Evolutionary conservation across 1,140 invertebrate species (phyloP).

Genomic region (Monomorium pharaonis): DNA sequence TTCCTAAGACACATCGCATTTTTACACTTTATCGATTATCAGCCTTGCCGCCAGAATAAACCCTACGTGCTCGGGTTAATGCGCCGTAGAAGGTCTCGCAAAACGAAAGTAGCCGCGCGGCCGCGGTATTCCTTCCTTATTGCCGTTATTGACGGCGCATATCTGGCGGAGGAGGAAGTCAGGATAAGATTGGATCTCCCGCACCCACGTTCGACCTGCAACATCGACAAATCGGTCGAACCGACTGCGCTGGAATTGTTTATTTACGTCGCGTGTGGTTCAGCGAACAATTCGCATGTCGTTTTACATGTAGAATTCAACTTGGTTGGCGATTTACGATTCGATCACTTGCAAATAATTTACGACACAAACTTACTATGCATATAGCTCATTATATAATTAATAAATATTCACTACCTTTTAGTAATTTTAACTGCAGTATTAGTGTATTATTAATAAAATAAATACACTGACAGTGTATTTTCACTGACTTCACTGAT

Average conservation of each 20-base stretch:
- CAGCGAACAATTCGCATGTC: not conserved
- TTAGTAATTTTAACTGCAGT: too few relatives aligned
- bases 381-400: conserved; percentile 4
- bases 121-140: conserved; percentile 43
- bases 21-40: conserved; percentile 10
- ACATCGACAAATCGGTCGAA: conserved; percentile 26
- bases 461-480: too few relatives aligned
- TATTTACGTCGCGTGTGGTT: conserved; percentile 1
- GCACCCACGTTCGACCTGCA: conserved; percentile 1
- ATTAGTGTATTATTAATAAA: too few relatives aligned
- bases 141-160: conserved; percentile 40
- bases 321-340: not conserved
- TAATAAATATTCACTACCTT: too few relatives aligned
- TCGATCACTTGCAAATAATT: not conserved
- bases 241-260: conserved; percentile 1
- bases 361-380: not conserved
- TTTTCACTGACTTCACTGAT: too few relatives aligned
- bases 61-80: conserved; percentile 38
- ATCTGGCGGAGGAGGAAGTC: conserved; percentile 19
- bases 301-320: not conserved
- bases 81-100: conserved; percentile 40
- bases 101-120: conserved; percentile 31
- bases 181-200: conserved; percentile 34
- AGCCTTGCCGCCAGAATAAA: conserved; percentile 48
- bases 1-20: not conserved